Conservation (phyloP, 2,797 vertebrate genomes). For the Poeciliopsis turneri region DNA sequence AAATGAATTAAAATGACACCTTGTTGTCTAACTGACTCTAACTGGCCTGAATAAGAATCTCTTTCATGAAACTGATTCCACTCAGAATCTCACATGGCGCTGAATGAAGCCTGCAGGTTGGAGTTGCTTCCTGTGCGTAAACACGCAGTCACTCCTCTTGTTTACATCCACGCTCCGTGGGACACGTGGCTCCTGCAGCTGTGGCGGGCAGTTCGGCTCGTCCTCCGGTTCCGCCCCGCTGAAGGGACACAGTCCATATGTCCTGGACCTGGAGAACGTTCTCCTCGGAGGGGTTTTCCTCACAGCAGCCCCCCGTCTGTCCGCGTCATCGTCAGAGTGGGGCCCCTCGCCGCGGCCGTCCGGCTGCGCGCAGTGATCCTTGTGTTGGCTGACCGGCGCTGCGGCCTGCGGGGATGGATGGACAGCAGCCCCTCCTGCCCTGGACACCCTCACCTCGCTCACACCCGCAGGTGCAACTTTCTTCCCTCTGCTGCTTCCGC, state of each 20-base stretch:
- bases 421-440: slow-evolving; percentile 23
- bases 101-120: slow-evolving; percentile 19
- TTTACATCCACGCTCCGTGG: slow-evolving; percentile 47
- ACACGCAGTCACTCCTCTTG: slow-evolving; percentile 46
- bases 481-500: slow-evolving; percentile 75
- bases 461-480: slow-evolving; percentile 76
- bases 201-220: slow-evolving; percentile 25
- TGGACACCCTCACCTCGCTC: slow-evolving; percentile 47
- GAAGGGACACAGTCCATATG: slow-evolving; percentile 71
- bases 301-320: neutral
- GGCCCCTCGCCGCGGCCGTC: slow-evolving; percentile 68
- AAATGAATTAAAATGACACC: no score
- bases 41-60: no score
- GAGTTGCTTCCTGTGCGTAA: slow-evolving; percentile 34
- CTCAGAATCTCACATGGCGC: slow-evolving; percentile 52
- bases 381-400: slow-evolving; percentile 45
- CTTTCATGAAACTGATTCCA: neutral
- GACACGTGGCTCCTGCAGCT: slow-evolving; percentile 46
- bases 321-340: slow-evolving; percentile 60
- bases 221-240: slow-evolving; percentile 53
- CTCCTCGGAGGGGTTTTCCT: slow-evolving; percentile 51
- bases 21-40: no score
- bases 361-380: slow-evolving; percentile 41
- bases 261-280: slow-evolving; percentile 55
- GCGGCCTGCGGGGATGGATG: slow-evolving; percentile 38